Conservation (phyloP, 2,113 vertebrate genomes). For the Pluvialis apricaria region DNA sequence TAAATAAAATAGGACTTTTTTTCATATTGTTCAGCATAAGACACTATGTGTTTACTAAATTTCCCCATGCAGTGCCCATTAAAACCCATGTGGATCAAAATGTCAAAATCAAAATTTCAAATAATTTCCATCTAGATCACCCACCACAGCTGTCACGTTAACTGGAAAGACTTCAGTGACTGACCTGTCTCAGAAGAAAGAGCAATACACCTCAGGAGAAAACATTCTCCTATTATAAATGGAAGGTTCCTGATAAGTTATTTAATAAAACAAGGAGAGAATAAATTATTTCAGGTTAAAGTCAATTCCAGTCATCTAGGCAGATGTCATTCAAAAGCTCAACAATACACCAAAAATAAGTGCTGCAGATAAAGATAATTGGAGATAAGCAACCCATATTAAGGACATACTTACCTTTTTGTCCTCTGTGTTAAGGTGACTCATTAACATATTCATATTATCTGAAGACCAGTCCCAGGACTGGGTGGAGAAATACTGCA, state of each 20-base stretch:
- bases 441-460: slow-evolving; percentile 90
- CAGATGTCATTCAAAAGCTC: background rate
- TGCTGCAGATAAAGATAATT: background rate
- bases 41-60: background rate
- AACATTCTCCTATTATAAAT: background rate
- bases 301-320: background rate
- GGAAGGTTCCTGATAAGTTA: background rate
- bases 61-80: background rate
- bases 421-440: slow-evolving; percentile 86
- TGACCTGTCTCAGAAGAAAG: background rate
- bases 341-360: background rate
- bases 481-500: slow-evolving; percentile 90
- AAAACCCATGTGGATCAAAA: background rate
- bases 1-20: background rate
- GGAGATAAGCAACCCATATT: background rate
- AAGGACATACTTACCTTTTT: slow-evolving; percentile 75
- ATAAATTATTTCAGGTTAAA: background rate
- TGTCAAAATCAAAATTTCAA: background rate
- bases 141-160: background rate
- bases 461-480: slow-evolving; percentile 94
- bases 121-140: background rate
- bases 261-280: background rate
- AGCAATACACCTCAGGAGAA: background rate
- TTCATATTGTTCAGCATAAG: background rate
- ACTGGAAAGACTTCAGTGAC: background rate